Evolutionary conservation across 2,888 invertebrate genomes (phyloP).

Genomic region (Merodon equestris): DNA sequence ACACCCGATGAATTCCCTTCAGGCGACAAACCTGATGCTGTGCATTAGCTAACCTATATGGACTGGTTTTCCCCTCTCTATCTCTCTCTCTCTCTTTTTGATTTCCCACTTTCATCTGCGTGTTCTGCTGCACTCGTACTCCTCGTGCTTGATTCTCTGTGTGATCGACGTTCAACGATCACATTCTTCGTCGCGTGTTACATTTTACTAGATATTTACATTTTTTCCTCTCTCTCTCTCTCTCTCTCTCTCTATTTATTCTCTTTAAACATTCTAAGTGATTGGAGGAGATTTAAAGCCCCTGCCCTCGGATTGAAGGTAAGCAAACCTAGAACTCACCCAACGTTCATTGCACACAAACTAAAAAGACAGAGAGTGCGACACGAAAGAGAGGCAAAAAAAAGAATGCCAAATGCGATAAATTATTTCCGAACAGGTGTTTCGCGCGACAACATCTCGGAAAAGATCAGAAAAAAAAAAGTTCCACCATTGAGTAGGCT

Average conservation of each 20-base stretch:
- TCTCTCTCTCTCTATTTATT: no score
- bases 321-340: constrained; percentile 54
- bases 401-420: constrained; percentile 56
- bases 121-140: not conserved
- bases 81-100: not conserved
- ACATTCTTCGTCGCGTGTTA: constrained; percentile 61
- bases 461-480: constrained; percentile 62
- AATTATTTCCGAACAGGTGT: constrained; percentile 69
- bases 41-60: constrained; percentile 34
- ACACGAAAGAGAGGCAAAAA: constrained; percentile 1
- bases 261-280: constrained; percentile 43
- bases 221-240: no score
- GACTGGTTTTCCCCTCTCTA: constrained; percentile 38
- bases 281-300: constrained; percentile 31
- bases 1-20: constrained; percentile 67
- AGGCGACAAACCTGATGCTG: constrained; percentile 56
- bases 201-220: constrained; percentile 48
- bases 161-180: constrained; percentile 10
- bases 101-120: constrained; percentile 37
- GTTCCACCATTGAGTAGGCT: constrained; percentile 44
- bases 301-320: constrained; percentile 2
- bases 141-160: not conserved
- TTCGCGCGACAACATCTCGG: constrained; percentile 65
- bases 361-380: constrained; percentile 22
- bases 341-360: constrained; percentile 3